Evolutionary conservation across 2,113 vertebrate species (phyloP), one percentile per base, ranked within the genome.

Genomic region (Ploceus nigricollis): DNA sequence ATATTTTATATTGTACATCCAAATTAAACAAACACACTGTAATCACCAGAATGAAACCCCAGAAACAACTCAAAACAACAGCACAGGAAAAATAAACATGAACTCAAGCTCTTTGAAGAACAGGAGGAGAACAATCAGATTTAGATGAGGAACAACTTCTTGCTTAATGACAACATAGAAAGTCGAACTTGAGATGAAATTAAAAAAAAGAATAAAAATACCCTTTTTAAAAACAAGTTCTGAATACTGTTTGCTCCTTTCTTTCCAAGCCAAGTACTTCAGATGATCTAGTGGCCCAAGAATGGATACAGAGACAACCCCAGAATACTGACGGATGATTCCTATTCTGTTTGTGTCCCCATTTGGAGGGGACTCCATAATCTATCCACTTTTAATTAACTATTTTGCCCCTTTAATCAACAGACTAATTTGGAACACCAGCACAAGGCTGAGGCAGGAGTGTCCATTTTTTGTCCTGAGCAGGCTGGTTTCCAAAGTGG

Each of bases 21-120:
- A 96, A 94, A 89, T 92, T 54, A 96, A 97, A 97, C 90, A 97
- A 96, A 96, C 76, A 93, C 17, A 8, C 60, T 89, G 65, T 89
- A 95, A 96, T 94, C 92, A 93, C 70, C 65, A 92, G 88, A 95
- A 90, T 20, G 23, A 96, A 96, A 90, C 61, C 88, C 76, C 86
- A 90, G 93, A 91, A 97, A 93, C 88, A 80, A 60, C 75, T 60
- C 82, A 86, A 73, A 93, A 96, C 85, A 96, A 94, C 57, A 81
- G 83, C 50, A 91, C 21, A 89, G 69, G 50, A 79, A 75, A 97
- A 97, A 96, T 94, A 97, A 96, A 96, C 90, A 90, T 89, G 88
- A 96, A 94, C 93, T 88, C 21, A 35, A 92, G 28, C 68, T 94
- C 82, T 92, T 17, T 95, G 85, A 95, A 91, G 81, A 95, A 82